Percentiles rank a stretch among this genome's conserved stretches.
phyloP scores from a whole-genome alignment of 2,797 vertebrate genomes.

The Caiman crocodilus region DNA sequence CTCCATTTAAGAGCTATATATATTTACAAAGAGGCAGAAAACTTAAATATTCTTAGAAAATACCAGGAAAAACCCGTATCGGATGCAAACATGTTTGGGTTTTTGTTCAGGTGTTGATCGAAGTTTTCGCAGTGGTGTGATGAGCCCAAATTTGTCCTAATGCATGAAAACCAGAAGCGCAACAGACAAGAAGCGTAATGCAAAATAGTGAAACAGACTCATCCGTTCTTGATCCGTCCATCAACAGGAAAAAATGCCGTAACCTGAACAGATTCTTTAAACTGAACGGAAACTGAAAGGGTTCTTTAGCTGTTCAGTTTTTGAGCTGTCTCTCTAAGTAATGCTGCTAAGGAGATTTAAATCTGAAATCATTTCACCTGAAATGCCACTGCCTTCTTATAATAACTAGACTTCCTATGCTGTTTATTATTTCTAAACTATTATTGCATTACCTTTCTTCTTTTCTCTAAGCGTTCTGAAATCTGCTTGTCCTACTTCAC shows the following conservation, averaged over 20 bases:
- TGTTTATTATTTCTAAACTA: neutral
- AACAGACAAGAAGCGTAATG: neutral
- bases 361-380: neutral
- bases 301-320: neutral
- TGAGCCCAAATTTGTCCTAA: neutral
- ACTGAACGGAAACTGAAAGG: neutral
- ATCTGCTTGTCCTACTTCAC: neutral
- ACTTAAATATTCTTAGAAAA: neutral
- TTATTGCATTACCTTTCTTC: neutral
- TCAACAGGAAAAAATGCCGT: neutral
- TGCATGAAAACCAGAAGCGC: neutral
- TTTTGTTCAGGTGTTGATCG: neutral
- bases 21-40: neutral
- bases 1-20: neutral
- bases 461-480: neutral
- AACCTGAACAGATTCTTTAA: neutral
- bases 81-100: neutral
- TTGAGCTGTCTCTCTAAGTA: neutral
- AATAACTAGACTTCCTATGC: neutral
- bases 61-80: neutral
- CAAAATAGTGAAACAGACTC: neutral
- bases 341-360: fast-evolving
- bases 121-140: neutral
- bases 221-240: neutral
- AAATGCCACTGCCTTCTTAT: neutral